A percentile compares a stretch with the other conserved stretches of the same genome.
Conservation (phyloP, 2,888 invertebrate genomes). For the Formica aserva region DNA sequence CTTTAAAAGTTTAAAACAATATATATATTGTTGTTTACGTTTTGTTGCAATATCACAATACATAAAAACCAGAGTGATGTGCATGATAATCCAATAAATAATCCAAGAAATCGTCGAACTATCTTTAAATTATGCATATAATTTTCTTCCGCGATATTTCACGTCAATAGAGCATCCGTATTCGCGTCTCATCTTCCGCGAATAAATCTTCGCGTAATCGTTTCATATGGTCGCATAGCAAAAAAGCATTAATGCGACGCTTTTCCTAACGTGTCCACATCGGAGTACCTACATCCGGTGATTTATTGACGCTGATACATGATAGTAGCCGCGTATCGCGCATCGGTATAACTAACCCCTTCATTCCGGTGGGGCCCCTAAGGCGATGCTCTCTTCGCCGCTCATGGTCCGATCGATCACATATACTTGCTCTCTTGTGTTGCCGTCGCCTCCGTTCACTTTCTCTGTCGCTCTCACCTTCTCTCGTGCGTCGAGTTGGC, state of each 20-base stretch:
- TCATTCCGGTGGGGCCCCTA: conserved; percentile 71
- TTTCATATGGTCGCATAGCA: conserved; percentile 29
- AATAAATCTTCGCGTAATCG: conserved; percentile 37
- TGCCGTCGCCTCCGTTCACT: conserved; percentile 31
- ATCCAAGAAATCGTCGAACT: neutral
- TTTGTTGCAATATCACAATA: neutral
- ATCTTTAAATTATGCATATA: conserved; percentile 3
- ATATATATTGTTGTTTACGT: neutral
- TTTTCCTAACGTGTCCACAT: conserved; percentile 66
- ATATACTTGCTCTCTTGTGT: conserved; percentile 61
- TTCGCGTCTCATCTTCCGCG: conserved; percentile 24
- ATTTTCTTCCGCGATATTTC: conserved; percentile 30
- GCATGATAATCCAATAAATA: neutral
- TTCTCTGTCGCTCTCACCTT: conserved; percentile 59
- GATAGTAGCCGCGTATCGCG: conserved; percentile 75
- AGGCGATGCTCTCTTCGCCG: conserved; percentile 79
- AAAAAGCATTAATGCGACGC: conserved; percentile 60
- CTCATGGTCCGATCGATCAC: conserved; percentile 77
- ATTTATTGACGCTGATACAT: conserved; percentile 76
- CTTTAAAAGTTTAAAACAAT: neutral
- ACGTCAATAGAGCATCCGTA: conserved; percentile 1
- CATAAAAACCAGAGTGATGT: neutral
- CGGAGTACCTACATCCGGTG: conserved; percentile 72
- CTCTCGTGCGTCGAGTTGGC: conserved; percentile 72
- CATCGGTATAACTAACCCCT: conserved; percentile 75